These are phyloP conservation scores for Hemiscyllium ocellatum DNA, from an alignment of 2,113 vertebrate genomes.

Conservation along the genomic window DNA sequence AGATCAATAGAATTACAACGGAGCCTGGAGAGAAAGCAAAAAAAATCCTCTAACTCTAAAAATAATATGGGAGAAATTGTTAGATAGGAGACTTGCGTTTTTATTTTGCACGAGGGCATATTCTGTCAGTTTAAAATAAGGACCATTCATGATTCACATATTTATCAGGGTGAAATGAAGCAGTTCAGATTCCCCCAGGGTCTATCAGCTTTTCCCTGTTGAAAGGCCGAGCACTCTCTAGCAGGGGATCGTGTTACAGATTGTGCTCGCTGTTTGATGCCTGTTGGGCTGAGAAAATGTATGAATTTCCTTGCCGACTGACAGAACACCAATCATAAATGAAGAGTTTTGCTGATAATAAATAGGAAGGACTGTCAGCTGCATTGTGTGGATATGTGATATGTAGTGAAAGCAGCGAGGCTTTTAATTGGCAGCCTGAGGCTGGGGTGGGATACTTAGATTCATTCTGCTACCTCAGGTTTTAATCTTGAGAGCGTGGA, in stretches of 20 bases:
- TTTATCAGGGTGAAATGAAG: conserved; percentile 37
- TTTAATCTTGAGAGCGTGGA: not conserved
- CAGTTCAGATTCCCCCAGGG: conserved; percentile 1
- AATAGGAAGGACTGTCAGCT: not conserved
- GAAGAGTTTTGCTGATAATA: not conserved
- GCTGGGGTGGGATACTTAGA: not conserved
- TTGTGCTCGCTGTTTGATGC: conserved; percentile 18
- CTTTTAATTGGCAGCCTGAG: conserved; percentile 17
- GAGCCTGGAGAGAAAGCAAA: not conserved
- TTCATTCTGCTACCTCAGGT: not conserved
- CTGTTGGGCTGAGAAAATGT: conserved; percentile 23
- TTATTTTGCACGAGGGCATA: conserved; percentile 14
- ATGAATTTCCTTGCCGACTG: not conserved
- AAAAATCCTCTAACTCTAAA: conserved; percentile 6
- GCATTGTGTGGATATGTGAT: not conserved
- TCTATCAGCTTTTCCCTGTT: conserved; percentile 34
- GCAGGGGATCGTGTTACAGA: conserved; percentile 27
- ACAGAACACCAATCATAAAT: not conserved
- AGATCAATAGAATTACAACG: not conserved
- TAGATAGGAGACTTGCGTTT: not conserved
- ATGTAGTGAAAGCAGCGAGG: not conserved
- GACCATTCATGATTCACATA: conserved; percentile 25
- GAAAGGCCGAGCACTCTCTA: not conserved
- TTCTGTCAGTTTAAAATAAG: conserved; percentile 36
- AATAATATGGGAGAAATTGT: not conserved